Evolutionary conservation across 2,888 invertebrate species (phyloP).

Genomic region (Ochropleura leucogaster): DNA sequence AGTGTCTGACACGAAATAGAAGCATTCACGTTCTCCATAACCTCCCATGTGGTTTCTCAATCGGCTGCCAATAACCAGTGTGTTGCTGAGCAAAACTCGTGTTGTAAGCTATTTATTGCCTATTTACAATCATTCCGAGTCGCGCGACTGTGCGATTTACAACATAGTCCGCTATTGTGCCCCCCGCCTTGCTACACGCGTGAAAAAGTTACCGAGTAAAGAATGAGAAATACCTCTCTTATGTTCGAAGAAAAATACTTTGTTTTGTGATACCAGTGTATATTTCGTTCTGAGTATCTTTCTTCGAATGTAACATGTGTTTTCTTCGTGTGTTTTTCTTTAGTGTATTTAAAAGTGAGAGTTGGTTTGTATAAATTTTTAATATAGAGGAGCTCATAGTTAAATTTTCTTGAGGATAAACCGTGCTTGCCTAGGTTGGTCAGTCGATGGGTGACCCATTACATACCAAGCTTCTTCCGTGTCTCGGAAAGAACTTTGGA

Average conservation of each 20-base stretch:
- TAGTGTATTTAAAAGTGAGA: conserved; percentile 1
- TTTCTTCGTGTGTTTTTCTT: conserved; percentile 1
- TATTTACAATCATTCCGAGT: conserved; percentile 84
- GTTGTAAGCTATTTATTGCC: conserved; percentile 82
- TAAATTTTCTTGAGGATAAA: too few species aligned
- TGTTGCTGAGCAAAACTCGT: conserved; percentile 76
- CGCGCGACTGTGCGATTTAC: conserved; percentile 80
- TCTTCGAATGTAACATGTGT: conserved; percentile 27
- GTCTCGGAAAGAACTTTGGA: too few species aligned
- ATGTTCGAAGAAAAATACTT: conserved; percentile 50
- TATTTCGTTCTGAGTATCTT: conserved; percentile 39
- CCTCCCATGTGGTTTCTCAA: conserved; percentile 59
- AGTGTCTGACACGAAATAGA: background rate
- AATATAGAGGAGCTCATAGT: too few species aligned
- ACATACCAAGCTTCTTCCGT: too few species aligned
- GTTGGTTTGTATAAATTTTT: conserved; percentile 5
- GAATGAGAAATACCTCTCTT: conserved; percentile 59
- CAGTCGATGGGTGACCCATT: too few species aligned
- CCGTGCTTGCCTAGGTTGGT: too few species aligned
- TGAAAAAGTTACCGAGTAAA: conserved; percentile 59
- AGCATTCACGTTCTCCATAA: conserved; percentile 31
- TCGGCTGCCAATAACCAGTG: conserved; percentile 76
- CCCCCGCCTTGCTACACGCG: conserved; percentile 65
- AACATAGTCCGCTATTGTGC: conserved; percentile 71
- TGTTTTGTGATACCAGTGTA: conserved; percentile 50